These are phyloP conservation scores for Caenorhabditis imperialis DNA, from an alignment of 2,888 invertebrate species.

Conservation along the genomic window DNA sequence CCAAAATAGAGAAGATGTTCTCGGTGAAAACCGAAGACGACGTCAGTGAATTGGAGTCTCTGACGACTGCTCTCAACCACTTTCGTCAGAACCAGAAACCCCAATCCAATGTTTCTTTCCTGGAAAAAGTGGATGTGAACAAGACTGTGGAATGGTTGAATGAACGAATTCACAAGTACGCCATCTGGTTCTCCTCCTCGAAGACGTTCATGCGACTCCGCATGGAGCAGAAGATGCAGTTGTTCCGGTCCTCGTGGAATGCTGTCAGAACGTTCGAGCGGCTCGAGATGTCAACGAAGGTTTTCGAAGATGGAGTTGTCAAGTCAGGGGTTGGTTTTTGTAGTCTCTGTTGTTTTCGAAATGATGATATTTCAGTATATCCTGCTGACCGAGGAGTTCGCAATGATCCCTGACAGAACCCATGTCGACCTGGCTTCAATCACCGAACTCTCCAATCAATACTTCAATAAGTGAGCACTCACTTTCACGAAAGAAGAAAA, in stretches of 20 bases:
- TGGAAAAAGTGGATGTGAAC: slow-evolving; percentile 31
- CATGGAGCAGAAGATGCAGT: slow-evolving; percentile 35
- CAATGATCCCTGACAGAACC: slow-evolving; percentile 21
- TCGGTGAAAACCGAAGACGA: slow-evolving; percentile 25
- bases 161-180: slow-evolving; percentile 30
- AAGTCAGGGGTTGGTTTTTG: slow-evolving; percentile 8
- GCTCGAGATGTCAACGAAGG: slow-evolving; percentile 23
- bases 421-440: slow-evolving; percentile 31
- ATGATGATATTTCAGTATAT: slow-evolving; percentile 26
- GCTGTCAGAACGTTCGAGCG: slow-evolving; percentile 37
- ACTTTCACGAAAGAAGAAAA: neutral
- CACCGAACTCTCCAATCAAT: slow-evolving; percentile 33
- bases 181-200: slow-evolving; percentile 35
- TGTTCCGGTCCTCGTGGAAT: slow-evolving; percentile 45
- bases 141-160: slow-evolving; percentile 34
- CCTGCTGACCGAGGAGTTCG: slow-evolving; percentile 17
- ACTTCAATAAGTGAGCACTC: slow-evolving; percentile 39
- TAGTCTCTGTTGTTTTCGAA: too few relatives aligned
- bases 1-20: slow-evolving; percentile 22
- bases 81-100: slow-evolving; percentile 29
- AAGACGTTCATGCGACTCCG: slow-evolving; percentile 39
- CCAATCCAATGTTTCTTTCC: slow-evolving; percentile 11
- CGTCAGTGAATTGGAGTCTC: slow-evolving; percentile 16
- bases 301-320: slow-evolving; percentile 29
- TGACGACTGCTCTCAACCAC: slow-evolving; percentile 12